A percentile compares a stretch with the other conserved stretches of the same genome.
These are phyloP conservation scores for Athalia rosae DNA, from an alignment of 2,888 invertebrate species.

Conservation along the genomic window DNA sequence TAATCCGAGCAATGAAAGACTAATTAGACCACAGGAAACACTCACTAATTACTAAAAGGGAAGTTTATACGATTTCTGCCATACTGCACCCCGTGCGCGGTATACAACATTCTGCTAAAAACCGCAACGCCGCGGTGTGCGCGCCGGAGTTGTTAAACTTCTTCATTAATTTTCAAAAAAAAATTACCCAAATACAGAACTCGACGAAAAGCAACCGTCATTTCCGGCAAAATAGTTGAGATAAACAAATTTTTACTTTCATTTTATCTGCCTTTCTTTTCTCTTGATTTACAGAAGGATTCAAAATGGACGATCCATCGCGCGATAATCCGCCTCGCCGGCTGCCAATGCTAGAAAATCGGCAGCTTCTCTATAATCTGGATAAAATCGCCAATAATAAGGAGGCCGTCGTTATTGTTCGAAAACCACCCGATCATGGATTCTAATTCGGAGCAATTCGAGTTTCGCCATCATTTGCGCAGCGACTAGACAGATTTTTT, in stretches of 20 bases:
- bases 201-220: not conserved
- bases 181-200: not conserved
- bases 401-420: constrained; percentile 12
- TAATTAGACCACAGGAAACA: constrained; percentile 12
- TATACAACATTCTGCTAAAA: not conserved
- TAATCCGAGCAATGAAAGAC: not conserved
- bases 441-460: constrained; percentile 16
- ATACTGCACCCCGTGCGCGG: not conserved
- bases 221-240: no score
- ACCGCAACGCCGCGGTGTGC: not conserved
- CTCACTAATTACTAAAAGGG: not conserved
- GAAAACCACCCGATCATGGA: constrained; percentile 16
- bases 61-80: no score
- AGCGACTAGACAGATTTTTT: constrained; percentile 27
- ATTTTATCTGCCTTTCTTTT: not conserved
- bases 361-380: constrained; percentile 2
- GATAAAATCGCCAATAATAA: not conserved
- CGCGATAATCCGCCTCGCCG: no score
- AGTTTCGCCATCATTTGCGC: constrained; percentile 10
- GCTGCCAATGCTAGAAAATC: not conserved
- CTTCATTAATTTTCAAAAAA: not conserved
- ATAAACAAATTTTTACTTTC: no score
- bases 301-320: not conserved
- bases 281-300: not conserved
- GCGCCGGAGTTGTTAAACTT: not conserved